A percentile compares a stretch with the other conserved stretches of the same genome.
Evolutionary conservation across 2,888 invertebrate species (phyloP).

Genomic region (Biston betularia): DNA sequence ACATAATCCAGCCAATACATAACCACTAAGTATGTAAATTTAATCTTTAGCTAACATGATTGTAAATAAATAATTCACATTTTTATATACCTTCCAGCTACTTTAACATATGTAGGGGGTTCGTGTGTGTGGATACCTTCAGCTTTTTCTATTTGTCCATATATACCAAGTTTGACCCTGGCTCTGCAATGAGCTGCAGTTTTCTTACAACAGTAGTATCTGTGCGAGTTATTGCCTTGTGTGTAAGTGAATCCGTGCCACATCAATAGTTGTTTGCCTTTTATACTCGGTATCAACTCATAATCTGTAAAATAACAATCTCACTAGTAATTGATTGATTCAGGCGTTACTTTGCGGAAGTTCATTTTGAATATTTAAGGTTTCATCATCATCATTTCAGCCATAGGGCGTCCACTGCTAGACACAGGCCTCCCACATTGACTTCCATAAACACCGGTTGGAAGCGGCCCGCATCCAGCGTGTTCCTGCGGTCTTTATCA

Average conservation of each 20-base stretch:
- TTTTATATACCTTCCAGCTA: background rate
- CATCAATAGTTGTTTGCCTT: conserved; percentile 49
- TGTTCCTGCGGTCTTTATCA: too few relatives aligned
- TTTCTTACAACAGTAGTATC: conserved; percentile 4
- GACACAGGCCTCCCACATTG: too few relatives aligned
- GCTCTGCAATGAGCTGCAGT: conserved; percentile 15
- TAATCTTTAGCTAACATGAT: background rate
- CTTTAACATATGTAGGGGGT: background rate
- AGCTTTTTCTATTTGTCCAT: background rate
- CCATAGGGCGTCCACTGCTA: too few relatives aligned
- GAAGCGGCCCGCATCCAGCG: too few relatives aligned
- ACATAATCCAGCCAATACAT: too few relatives aligned
- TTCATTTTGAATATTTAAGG: too few relatives aligned
- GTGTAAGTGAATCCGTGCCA: conserved; percentile 51
- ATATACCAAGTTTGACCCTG: background rate
- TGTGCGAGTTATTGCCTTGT: conserved; percentile 13
- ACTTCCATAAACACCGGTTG: too few relatives aligned
- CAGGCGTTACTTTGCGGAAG: too few relatives aligned
- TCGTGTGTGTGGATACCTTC: background rate
- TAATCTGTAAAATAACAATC: conserved; percentile 28
- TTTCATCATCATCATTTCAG: background rate
- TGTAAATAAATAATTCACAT: background rate
- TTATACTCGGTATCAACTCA: conserved; percentile 47
- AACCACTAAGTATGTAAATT: background rate
- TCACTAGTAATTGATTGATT: too few relatives aligned